A percentile compares a stretch with the other conserved stretches of the same genome.
These are phyloP conservation scores for Caretta caretta DNA, from an alignment of 2,113 vertebrate genomes.

Conservation along the genomic window DNA sequence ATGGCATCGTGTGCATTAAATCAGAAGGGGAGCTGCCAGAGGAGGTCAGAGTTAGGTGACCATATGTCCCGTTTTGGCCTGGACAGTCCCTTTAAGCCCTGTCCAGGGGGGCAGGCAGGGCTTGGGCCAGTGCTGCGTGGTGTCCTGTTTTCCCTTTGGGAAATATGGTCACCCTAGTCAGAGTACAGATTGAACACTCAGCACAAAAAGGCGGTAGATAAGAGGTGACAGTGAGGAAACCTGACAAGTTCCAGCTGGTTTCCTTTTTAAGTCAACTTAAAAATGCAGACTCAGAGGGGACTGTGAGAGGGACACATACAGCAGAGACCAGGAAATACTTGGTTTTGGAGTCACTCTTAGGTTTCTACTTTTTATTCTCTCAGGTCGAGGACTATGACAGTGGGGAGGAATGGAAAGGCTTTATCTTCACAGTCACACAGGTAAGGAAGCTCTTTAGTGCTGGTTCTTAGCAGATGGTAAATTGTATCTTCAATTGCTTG, in stretches of 20 bases:
- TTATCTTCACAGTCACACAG: slow-evolving; percentile 83
- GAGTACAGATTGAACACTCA: not conserved
- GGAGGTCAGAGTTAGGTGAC: not conserved
- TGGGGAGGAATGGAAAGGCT: slow-evolving; percentile 85
- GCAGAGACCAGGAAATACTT: not conserved
- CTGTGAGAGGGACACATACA: not conserved
- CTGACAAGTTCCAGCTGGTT: fast-evolving
- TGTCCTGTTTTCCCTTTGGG: no score
- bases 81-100: no score
- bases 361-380: not conserved
- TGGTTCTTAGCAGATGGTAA: not conserved
- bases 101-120: no score
- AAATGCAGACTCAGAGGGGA: not conserved
- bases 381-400: slow-evolving; percentile 81
- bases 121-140: no score
- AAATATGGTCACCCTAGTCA: no score
- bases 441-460: slow-evolving; percentile 63
- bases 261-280: not conserved
- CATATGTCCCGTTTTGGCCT: no score
- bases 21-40: not conserved
- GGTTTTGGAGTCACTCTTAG: not conserved
- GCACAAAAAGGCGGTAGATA: not conserved
- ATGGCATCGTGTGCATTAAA: not conserved
- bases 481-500: not conserved
- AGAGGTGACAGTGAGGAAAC: not conserved